Base-by-base conservation (phyloP, 2,797 vertebrate genomes). In the Eulemur albifrons region DNA sequence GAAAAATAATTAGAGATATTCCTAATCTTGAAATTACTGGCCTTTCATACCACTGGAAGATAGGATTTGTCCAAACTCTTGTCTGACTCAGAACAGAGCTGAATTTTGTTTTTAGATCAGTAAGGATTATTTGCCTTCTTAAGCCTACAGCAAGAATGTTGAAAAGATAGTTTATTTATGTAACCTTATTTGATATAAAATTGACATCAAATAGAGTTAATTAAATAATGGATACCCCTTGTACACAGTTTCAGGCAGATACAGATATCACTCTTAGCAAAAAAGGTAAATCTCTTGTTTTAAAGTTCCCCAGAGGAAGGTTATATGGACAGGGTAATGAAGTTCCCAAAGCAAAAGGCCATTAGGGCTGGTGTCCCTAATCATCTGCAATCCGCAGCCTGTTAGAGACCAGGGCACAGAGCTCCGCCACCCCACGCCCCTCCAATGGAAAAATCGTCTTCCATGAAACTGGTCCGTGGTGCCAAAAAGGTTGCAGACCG, bases 21-120 rank as follows among this genome's bases (percentile, higher is more conserved):
- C 23, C 32, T 57, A 8, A 59, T 95, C 67, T 95, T 96, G 25
- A 84, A 93, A 45, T 79, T 15, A 85, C 25, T 35, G 23, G 1
- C 32, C 0, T 14, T 96, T 97, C 32, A 61, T 89, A 87, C 35
- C 23, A 85, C 21, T 94, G 40, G 65, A 59, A 88, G 63, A 89
- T 79, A 85, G 38, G 84, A 25, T 72, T 88, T 87, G 18, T 97
- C 84, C 79, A 57, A 88, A 67, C n/a, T 90, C 27, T 87, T 90
- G 94, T 7, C 85, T 59, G 54, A 63, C 50, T 21, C 43, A 63
- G 45, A 35, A 77, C 35, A 86, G 18, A 67, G 92, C 72, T 88
- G 50, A 50, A 18, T 65, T 95, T 76, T 72, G 48, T 52, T 95
- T 93, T 96, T 52, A 86, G 4, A 63, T 83, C 35, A 90, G 17